Evolutionary conservation across 1,140 invertebrate species (phyloP).

Genomic region (Zaprionus tsacasi): DNA sequence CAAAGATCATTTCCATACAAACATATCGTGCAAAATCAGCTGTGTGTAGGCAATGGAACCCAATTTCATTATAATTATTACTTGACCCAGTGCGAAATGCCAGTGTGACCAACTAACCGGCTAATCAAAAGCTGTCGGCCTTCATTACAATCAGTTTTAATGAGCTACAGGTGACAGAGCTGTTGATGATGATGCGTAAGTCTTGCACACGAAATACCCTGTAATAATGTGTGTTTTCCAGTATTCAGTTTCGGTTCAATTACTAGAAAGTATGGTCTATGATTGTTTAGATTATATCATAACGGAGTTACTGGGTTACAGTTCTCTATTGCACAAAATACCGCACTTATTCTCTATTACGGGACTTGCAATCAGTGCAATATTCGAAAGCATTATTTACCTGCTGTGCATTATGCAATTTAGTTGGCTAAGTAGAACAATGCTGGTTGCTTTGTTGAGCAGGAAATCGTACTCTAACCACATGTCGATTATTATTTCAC

Average conservation of each 20-base stretch:
- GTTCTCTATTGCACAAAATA: not conserved
- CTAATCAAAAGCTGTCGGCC: not conserved
- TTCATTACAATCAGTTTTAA: slow-evolving; percentile 11
- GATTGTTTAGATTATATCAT: not conserved
- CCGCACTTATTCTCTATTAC: not conserved
- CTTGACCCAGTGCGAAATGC: not conserved
- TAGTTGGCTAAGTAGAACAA: slow-evolving; percentile 41
- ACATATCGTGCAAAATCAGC: not conserved
- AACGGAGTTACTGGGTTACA: slow-evolving; percentile 1
- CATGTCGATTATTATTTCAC: not conserved
- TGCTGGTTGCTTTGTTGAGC: slow-evolving; percentile 28
- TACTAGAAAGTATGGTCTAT: not conserved
- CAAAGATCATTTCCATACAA: not conserved
- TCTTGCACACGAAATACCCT: slow-evolving; percentile 10
- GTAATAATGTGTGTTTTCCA: not conserved
- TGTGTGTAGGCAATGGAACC: not conserved
- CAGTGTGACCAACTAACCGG: not conserved
- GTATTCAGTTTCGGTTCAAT: not conserved
- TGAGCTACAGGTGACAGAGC: not conserved
- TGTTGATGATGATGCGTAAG: not conserved
- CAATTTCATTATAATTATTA: not conserved
- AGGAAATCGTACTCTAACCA: slow-evolving; percentile 7
- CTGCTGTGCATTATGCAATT: slow-evolving; percentile 44
- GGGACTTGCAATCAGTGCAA: slow-evolving; percentile 20
- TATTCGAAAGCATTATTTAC: slow-evolving; percentile 7